Conservation (phyloP, 2,113 vertebrate genomes). For the Notarius quadriscutis region DNA sequence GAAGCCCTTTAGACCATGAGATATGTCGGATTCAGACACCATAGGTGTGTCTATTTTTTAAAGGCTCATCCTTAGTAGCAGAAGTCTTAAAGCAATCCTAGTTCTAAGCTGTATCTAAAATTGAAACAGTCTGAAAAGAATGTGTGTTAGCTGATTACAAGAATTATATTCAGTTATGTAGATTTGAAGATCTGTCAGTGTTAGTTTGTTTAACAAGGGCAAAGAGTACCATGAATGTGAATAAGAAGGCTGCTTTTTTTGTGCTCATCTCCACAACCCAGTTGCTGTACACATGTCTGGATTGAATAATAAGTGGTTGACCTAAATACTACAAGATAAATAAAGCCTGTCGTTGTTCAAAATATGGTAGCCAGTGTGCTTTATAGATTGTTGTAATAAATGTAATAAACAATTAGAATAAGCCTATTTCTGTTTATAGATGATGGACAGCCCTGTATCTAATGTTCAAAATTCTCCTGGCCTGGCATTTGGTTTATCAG, state of each 20-base stretch:
- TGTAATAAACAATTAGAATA: background rate
- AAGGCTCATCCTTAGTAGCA: constrained; percentile 22
- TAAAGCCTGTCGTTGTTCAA: background rate
- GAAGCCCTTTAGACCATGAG: constrained; percentile 25
- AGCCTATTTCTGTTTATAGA: background rate
- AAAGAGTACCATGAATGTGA: background rate
- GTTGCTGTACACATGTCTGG: too few species aligned
- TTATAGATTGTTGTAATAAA: background rate
- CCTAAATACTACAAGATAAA: background rate
- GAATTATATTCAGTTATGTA: background rate
- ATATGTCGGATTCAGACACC: constrained; percentile 30
- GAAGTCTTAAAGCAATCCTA: constrained; percentile 3
- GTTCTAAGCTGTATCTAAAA: background rate
- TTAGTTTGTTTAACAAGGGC: background rate
- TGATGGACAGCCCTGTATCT: background rate
- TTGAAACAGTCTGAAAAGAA: background rate
- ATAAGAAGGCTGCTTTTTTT: background rate
- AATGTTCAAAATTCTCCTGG: background rate
- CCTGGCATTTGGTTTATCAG: background rate
- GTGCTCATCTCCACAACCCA: background rate
- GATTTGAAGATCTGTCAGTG: background rate
- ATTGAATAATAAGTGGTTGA: background rate
- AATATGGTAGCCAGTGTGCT: background rate
- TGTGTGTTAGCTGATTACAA: background rate
- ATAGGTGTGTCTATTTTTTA: constrained; percentile 26